Evolutionary conservation across 1,140 invertebrate genomes (phyloP), one percentile per base, ranked within the genome.

Genomic region (Heliconius hewitsoni): DNA sequence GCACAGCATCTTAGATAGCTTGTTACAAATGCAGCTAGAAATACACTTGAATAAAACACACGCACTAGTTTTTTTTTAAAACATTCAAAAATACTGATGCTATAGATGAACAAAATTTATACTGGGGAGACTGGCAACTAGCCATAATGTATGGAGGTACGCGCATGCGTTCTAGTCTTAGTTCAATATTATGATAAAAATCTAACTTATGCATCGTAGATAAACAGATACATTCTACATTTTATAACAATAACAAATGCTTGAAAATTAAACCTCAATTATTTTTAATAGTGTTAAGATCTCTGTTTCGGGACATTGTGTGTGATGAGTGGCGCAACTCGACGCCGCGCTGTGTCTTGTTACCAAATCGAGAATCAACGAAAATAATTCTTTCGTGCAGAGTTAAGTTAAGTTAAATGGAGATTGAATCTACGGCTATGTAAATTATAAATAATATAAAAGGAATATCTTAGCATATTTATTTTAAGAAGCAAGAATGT

Each of bases 61-160:
- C 9, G 9, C 57, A 60, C n/a, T 55, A 6, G 11, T 3, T 27
- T 30, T 30, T 30, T 30, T 66, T 27, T 30, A 66, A 16, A 66
- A 66, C 5, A 13, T 66, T 30, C 11, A 18, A 30, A 66, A 27
- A 66, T 23, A 66, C 27, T 60, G 13, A 4, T 30, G 4, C 27
- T 66, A 66, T 30, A 66, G 60, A 66, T 30, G 60, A 66, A 30
- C 60, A 66, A 30, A 66, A 66, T 66, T 66, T 66, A 9, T 30
- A 66, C 11, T 66, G 60, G 11, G 60, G 4, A 66, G 60, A 66
- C 60, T 66, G 60, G 60, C 60, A 66, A 16, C 11, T 13, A 66
- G 60, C 27, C 60, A 66, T 66, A 66, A 27, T 66, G 13, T 60
- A 6, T 27, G 1, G 60, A 30, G 13, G 9, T 30, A 1, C 9